Evolutionary conservation across 2,797 vertebrate species (phyloP).

Genomic region (Euphonia xanthogaster): DNA sequence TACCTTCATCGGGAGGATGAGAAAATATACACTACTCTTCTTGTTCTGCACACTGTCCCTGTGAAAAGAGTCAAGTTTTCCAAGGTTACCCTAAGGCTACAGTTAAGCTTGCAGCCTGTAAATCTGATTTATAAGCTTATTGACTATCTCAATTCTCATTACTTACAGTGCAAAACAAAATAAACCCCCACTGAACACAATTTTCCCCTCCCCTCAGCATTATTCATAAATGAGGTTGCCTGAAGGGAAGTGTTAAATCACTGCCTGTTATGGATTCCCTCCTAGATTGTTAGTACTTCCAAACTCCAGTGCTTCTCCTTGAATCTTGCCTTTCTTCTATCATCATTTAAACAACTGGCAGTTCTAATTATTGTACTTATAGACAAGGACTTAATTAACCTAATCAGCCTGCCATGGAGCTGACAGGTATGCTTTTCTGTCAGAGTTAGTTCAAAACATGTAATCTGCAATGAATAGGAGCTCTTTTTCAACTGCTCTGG

Average conservation of each 20-base stretch:
- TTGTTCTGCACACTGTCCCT: background rate
- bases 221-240: background rate
- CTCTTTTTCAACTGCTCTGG: slow-evolving; percentile 55
- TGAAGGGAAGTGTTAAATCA: background rate
- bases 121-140: background rate
- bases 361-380: slow-evolving; percentile 46
- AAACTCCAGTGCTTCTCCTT: background rate
- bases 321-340: slow-evolving; percentile 31
- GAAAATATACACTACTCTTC: background rate
- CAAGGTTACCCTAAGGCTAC: background rate
- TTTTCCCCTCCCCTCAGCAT: background rate
- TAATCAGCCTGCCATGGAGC: slow-evolving; percentile 51
- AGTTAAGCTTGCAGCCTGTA: background rate
- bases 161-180: background rate
- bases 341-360: slow-evolving; percentile 47
- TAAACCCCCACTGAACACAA: background rate
- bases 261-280: background rate
- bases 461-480: slow-evolving; percentile 56
- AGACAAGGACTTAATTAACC: slow-evolving; percentile 66
- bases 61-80: background rate
- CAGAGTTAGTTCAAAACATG: slow-evolving; percentile 44
- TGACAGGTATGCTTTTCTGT: slow-evolving; percentile 69
- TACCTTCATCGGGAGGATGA: background rate
- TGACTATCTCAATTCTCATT: background rate
- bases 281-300: background rate